Evolutionary conservation across 2,113 vertebrate species (phyloP), one percentile per base, ranked within the genome.

Genomic region (Rhegmatorhina hoffmannsi): DNA sequence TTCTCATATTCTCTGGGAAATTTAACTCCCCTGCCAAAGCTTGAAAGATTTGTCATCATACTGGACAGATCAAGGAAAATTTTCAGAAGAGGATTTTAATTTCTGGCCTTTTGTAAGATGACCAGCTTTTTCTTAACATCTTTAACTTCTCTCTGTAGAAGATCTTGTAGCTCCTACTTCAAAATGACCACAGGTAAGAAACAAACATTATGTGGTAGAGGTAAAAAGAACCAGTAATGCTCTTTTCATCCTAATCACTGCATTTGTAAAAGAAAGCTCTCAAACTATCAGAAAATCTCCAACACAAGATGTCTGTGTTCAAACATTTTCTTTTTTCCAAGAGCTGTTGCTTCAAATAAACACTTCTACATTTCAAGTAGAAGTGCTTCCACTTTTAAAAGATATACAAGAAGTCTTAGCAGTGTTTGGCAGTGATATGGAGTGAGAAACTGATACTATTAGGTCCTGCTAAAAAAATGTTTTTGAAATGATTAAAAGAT

Each of bases 371-470:
- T 78, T 92, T 74, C 47, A 29, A 58, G 31, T 26, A 50, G 19
- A 92, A 93, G 47, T 86, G 46, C 16, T 92, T 76, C 77, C 34
- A 46, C 76, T 89, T 92, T 31, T 55, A 80, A 74, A 89, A 85
- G 36, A 67, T 50, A 80, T 2, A 74, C 12, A 53, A 33, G 46
- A 79, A n/a, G 17, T 52, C 74, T 79, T 67, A 93, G 53, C 31
- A 66, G 28, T 38, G 12, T 85, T 85, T 90, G 87, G 73, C 3
- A 19, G 56, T 36, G 50, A 80, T 50, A 69, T 1, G 58, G 47
- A 75, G 28, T 8, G 10, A 94, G 43, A 83, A 91, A 87, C 17
- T n/a, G n/a, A 83, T 53, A 66, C 8, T 44, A 50, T n/a, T 82
- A 60, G 46, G 59, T 73, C 33, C 34, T 52, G 20, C 55, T 72